These are phyloP conservation scores for Acipenser transmontanus DNA, from an alignment of 2,797 vertebrate species.

Conservation along the genomic window DNA sequence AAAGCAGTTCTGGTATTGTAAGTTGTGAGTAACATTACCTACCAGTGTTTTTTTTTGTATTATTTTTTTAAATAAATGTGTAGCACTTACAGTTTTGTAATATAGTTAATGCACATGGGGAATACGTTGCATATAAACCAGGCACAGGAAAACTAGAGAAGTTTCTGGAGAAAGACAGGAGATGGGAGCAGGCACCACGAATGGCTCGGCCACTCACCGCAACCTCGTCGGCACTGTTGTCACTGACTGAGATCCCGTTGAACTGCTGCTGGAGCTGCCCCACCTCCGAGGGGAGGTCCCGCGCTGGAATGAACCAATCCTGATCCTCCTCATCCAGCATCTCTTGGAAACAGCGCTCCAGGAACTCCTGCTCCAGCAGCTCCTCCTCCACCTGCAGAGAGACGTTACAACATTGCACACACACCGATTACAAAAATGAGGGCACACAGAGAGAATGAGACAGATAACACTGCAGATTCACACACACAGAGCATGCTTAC, in stretches of 20 bases:
- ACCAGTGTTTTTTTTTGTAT: too few relatives aligned
- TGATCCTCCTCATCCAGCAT: conserved; percentile 96
- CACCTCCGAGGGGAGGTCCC: conserved; percentile 83
- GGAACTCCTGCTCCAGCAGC: conserved; percentile 89
- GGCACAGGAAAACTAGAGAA: not conserved
- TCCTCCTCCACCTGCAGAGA: conserved; percentile 83
- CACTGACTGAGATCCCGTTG: conserved; percentile 73
- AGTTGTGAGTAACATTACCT: too few relatives aligned
- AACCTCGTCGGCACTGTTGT: conserved; percentile 77
- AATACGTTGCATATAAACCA: not conserved
- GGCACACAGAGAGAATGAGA: too few relatives aligned
- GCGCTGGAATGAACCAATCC: conserved; percentile 94
- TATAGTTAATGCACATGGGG: too few relatives aligned
- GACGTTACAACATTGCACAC: not conserved
- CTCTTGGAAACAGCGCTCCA: conserved; percentile 96
- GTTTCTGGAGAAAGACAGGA: not conserved
- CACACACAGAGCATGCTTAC: too few relatives aligned
- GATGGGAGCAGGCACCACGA: not conserved
- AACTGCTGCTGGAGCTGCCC: conserved; percentile 92
- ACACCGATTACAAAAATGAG: too few relatives aligned
- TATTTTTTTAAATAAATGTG: too few relatives aligned
- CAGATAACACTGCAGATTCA: too few relatives aligned
- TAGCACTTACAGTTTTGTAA: too few relatives aligned
- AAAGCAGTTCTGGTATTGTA: too few relatives aligned
- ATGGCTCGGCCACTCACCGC: conserved; percentile 62